These are phyloP conservation scores for Hesperophylax magnus DNA, from an alignment of 1,140 invertebrate species.

Conservation along the genomic window DNA sequence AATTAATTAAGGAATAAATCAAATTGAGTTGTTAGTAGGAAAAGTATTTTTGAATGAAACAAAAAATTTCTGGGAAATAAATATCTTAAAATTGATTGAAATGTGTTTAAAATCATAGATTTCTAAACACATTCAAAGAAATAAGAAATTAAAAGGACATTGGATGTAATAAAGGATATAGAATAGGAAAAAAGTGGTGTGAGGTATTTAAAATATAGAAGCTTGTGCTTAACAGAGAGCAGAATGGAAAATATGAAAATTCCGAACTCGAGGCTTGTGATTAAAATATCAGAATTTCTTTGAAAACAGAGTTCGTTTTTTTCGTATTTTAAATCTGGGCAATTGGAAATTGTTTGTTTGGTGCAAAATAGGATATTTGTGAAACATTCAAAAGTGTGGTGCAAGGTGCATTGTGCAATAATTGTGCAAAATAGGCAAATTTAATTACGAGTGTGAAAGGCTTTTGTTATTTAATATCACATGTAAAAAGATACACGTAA, in stretches of 20 bases:
- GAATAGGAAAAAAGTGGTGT: background rate
- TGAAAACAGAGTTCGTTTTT: background rate
- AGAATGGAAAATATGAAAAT: too few relatives aligned
- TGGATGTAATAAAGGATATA: background rate
- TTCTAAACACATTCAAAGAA: too few relatives aligned
- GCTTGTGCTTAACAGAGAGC: constrained; percentile 22
- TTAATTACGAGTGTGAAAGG: constrained; percentile 19
- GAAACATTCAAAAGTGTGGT: constrained; percentile 9
- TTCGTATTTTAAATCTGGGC: background rate
- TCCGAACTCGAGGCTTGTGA: too few relatives aligned
- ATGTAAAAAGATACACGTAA: constrained; percentile 23
- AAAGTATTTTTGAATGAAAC: background rate
- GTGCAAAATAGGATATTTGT: constrained; percentile 18
- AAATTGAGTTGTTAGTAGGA: background rate
- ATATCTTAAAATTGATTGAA: too few relatives aligned
- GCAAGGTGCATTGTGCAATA: constrained; percentile 17
- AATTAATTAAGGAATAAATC: too few relatives aligned
- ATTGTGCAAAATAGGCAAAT: constrained; percentile 18
- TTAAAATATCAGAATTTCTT: too few relatives aligned
- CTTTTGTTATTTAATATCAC: constrained; percentile 31
- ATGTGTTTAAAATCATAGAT: too few relatives aligned
- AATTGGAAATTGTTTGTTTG: constrained; percentile 20
- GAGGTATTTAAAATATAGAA: background rate
- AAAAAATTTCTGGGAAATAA: background rate
- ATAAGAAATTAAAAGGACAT: too few relatives aligned